Base-by-base conservation (phyloP, 2,113 vertebrate species). In the Redunca redunca region DNA sequence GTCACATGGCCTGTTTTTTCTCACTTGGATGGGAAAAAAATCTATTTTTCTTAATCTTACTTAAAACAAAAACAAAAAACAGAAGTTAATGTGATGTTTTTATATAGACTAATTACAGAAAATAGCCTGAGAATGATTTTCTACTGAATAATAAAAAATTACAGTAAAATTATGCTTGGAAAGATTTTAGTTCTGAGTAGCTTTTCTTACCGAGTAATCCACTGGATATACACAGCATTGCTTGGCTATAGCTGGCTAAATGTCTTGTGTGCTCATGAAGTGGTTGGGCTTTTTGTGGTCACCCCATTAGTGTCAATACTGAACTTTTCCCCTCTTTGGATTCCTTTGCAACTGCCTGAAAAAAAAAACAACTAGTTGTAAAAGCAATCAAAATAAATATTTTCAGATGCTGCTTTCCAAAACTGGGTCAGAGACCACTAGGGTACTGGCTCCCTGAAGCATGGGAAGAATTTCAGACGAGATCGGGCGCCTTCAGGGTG, bases 11-110 rank as follows among this genome's bases (percentile, higher is more conserved):
- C 28, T 67, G 28, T 21, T 88, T 80, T 58, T 50, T 74, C 52
- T 96, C 43, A 77, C 16, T 94, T 50, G 36, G 46, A 30, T 64
- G 46, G 40, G 16, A 19, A 25, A 80, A 46, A 77, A 21, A 30
- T 78, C 33, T 88, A 62, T 74, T 84, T 96, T 96, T 62, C 50
- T 96, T 92, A 84, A 93, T 62, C 25, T 80, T 85, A 74, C 40
- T 84, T 92, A 23, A 82, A 84, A 28, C n/a, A 46, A 64, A 89
- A 94, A 77, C 8, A 90, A 95, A 95, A 46, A 50, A 12, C 81
- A 77, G 57, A 89, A 36, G 53, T 46, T 67, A 82, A 81, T 74
- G 25, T 88, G 71, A 90, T 82, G 17, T 13, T 93, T 88, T 89
- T 53, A 87, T n/a, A 90, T 21, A 89, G 89, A 91, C 2, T 43